These are phyloP conservation scores for Cromileptes altivelis DNA, from an alignment of 2,113 vertebrate species.

Conservation along the genomic window DNA sequence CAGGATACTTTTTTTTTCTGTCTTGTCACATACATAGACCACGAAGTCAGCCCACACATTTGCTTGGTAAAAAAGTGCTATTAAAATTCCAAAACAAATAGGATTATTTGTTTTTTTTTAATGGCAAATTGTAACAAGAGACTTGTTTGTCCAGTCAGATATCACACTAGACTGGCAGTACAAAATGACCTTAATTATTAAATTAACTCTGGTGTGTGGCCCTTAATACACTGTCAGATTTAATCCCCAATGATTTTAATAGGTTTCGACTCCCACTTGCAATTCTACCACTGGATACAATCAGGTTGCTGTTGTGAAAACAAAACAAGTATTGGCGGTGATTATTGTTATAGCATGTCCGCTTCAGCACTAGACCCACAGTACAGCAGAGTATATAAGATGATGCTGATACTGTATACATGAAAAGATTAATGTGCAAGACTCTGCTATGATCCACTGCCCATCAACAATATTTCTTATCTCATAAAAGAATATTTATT, in stretches of 20 bases:
- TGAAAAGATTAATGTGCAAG: neutral
- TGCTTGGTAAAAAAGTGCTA: no score
- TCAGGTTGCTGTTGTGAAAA: slow-evolving; percentile 1
- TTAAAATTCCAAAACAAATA: no score
- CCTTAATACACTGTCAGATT: slow-evolving; percentile 20
- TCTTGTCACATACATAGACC: neutral
- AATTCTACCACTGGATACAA: neutral
- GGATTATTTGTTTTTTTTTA: neutral
- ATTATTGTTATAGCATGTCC: neutral
- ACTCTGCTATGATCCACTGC: neutral
- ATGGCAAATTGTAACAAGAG: neutral
- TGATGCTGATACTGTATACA: neutral
- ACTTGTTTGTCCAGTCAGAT: neutral
- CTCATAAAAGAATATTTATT: neutral
- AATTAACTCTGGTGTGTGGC: neutral
- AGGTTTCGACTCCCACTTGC: neutral
- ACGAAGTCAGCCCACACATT: neutral
- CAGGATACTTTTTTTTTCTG: neutral
- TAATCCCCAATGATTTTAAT: slow-evolving; percentile 17
- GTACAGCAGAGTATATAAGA: neutral
- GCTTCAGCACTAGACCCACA: neutral
- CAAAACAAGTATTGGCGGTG: neutral
- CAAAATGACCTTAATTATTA: neutral
- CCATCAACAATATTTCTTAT: neutral
- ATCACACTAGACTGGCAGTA: neutral